Conservation (phyloP, 2,888 invertebrate species). For the Microplitis deprimator region DNA sequence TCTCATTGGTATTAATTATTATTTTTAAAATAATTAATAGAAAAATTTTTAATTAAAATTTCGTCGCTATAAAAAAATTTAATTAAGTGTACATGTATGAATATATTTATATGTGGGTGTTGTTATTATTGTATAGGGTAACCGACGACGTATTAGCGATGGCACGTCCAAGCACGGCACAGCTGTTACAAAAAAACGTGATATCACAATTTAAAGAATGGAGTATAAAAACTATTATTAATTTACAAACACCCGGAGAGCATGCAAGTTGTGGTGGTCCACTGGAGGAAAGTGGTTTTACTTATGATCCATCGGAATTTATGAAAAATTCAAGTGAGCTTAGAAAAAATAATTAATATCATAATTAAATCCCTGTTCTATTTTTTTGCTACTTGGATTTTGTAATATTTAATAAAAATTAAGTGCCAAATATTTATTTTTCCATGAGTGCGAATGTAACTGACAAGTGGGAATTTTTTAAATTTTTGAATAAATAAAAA, state of each 20-base stretch:
- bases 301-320: slow-evolving; percentile 86
- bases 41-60: slow-evolving; percentile 17
- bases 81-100: not conserved
- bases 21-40: not conserved
- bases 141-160: slow-evolving; percentile 91
- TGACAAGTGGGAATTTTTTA: no score
- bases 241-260: slow-evolving; percentile 88
- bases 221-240: slow-evolving; percentile 87
- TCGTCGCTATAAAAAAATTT: not conserved
- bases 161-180: slow-evolving; percentile 85
- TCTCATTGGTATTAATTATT: slow-evolving; percentile 82
- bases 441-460: no score
- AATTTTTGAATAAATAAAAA: no score
- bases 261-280: slow-evolving; percentile 89
- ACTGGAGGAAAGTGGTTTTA: slow-evolving; percentile 84
- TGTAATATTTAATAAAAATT: no score
- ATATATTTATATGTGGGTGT: slow-evolving; percentile 3
- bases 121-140: slow-evolving; percentile 76
- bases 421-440: not conserved
- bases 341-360: not conserved
- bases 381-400: not conserved
- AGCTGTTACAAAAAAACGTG: slow-evolving; percentile 82
- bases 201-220: slow-evolving; percentile 86
- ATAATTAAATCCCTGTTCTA: not conserved
- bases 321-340: slow-evolving; percentile 88